Percentiles rank a stretch among this genome's conserved stretches.
Evolutionary conservation across 2,888 invertebrate species (phyloP).

Genomic region (Noctuana brunneofusca): DNA sequence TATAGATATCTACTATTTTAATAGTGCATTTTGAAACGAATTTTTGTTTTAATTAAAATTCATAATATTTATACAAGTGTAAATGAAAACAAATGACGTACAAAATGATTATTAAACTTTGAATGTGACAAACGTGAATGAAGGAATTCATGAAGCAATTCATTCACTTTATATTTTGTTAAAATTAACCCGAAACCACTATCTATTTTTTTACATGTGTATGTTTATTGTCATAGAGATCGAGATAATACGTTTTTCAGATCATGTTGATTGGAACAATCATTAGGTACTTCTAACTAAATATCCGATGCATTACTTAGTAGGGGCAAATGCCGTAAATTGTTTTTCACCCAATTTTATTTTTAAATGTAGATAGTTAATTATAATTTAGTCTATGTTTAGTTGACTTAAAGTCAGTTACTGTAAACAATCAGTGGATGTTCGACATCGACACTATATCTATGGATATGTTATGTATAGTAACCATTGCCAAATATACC

Average conservation of each 20-base stretch:
- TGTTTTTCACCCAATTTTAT: constrained; percentile 41
- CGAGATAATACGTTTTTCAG: neutral
- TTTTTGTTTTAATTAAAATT: constrained; percentile 20
- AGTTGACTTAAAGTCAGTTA: constrained; percentile 69
- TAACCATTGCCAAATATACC: constrained; percentile 76
- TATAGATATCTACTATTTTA: constrained; percentile 58
- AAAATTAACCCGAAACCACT: neutral
- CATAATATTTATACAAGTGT: constrained; percentile 29
- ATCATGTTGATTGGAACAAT: constrained; percentile 4
- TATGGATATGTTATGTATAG: constrained; percentile 59
- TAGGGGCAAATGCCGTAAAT: constrained; percentile 40
- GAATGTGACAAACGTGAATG: constrained; percentile 34
- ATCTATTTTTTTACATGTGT: neutral
- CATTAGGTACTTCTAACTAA: neutral
- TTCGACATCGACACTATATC: constrained; percentile 57
- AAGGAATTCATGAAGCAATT: neutral
- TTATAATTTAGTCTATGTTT: constrained; percentile 50
- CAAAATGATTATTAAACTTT: constrained; percentile 42
- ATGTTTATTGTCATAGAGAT: neutral
- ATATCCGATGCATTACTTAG: constrained; percentile 9
- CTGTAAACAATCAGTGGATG: constrained; percentile 56
- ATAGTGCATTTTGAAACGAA: constrained; percentile 48
- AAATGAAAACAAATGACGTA: constrained; percentile 43
- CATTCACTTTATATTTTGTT: constrained; percentile 18
- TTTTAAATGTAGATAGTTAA: constrained; percentile 61